Evolutionary conservation across 2,113 vertebrate genomes (phyloP).

Genomic region (Poeciliopsis occidentalis): DNA sequence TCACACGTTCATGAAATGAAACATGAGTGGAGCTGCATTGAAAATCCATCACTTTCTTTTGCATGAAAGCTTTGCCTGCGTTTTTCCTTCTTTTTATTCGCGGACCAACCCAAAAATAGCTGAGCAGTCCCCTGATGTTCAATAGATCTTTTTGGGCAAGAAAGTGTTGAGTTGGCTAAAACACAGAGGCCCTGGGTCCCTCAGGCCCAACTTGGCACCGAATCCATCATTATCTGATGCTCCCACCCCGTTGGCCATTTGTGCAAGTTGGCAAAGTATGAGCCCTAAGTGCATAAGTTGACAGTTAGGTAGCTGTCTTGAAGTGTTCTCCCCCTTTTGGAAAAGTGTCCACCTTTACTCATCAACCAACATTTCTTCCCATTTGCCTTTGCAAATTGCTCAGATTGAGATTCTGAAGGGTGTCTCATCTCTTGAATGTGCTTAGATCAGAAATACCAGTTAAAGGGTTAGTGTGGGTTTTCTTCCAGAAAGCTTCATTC

Average conservation of each 20-base stretch:
- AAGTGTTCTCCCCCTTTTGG: neutral
- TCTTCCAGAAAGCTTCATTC: neutral
- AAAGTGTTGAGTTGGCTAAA: slow-evolving; percentile 65
- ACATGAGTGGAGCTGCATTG: slow-evolving; percentile 9
- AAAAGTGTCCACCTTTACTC: neutral
- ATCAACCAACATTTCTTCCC: neutral
- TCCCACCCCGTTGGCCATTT: slow-evolving; percentile 48
- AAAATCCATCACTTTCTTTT: slow-evolving; percentile 20
- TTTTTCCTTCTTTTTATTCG: neutral
- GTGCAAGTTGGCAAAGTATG: slow-evolving; percentile 55
- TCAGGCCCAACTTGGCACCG: slow-evolving; percentile 47
- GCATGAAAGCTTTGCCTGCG: slow-evolving; percentile 3
- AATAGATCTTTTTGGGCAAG: slow-evolving; percentile 51
- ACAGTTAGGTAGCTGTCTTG: neutral
- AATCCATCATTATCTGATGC: slow-evolving; percentile 48
- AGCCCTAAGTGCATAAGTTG: slow-evolving; percentile 23
- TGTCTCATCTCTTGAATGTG: neutral
- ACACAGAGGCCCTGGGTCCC: slow-evolving; percentile 43
- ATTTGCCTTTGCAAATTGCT: neutral
- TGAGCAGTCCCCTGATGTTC: slow-evolving; percentile 45
- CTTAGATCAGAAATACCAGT: neutral
- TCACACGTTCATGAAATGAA: neutral
- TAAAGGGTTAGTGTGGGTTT: neutral
- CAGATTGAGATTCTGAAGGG: no score
- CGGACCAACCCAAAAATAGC: slow-evolving; percentile 29